Conservation (phyloP, 2,797 vertebrate species). For the Iguana delicatissima region DNA sequence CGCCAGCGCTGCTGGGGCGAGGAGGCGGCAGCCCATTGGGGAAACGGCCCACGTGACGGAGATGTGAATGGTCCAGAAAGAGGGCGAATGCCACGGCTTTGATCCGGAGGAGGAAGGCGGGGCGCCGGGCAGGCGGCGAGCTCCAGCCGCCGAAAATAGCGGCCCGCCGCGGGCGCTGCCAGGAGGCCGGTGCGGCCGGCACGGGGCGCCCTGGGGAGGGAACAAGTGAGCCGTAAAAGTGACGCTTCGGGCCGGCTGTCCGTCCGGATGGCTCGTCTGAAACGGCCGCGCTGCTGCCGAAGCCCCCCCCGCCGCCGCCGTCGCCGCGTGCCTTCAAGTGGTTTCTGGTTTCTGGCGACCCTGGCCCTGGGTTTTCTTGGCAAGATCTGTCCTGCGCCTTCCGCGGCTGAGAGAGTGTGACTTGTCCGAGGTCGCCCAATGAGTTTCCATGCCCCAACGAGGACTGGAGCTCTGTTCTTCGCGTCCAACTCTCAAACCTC, state of each 20-base stretch:
- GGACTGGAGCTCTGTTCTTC: too few relatives aligned
- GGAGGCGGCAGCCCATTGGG: constrained; percentile 21
- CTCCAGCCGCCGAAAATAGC: too few relatives aligned
- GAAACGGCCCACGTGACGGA: constrained; percentile 16
- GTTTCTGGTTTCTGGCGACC: too few relatives aligned
- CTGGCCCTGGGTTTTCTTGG: neutral
- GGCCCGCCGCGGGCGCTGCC: too few relatives aligned
- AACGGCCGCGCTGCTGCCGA: neutral
- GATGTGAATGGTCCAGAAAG: constrained; percentile 27
- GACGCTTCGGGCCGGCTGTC: neutral
- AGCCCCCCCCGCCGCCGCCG: too few relatives aligned
- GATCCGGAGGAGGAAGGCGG: neutral
- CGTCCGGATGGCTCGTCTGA: too few relatives aligned
- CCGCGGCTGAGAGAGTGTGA: too few relatives aligned
- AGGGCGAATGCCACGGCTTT: neutral
- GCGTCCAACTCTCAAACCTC: too few relatives aligned
- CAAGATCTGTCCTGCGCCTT: neutral
- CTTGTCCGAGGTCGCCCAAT: too few relatives aligned
- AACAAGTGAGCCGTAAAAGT: neutral
- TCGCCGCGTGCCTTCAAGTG: too few relatives aligned
- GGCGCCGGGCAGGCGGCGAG: fast-evolving
- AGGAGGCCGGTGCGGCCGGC: neutral
- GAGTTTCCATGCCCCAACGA: too few relatives aligned
- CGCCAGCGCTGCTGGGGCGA: neutral
- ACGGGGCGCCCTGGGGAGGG: neutral